A percentile compares a stretch with the other conserved stretches of the same genome.
Conservation (phyloP, 53 echinoderm and acorn worm species). For the Astropecten irregularis region DNA sequence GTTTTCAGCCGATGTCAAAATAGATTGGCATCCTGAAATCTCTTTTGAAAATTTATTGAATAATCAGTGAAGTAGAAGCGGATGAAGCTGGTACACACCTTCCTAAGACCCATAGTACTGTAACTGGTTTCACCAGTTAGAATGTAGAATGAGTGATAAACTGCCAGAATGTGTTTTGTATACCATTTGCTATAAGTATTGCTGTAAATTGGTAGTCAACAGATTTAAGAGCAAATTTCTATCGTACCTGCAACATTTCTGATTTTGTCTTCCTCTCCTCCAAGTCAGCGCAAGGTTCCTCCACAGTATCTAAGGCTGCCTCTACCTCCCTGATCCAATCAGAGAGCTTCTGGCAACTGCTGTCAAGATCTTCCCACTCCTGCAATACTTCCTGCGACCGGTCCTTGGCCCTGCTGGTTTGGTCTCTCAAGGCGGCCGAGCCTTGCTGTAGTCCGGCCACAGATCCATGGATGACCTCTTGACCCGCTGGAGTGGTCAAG, state of each 20-base stretch:
- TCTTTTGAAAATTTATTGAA: no score
- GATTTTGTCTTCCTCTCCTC: not conserved
- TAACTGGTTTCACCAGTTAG: no score
- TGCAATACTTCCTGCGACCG: conserved; percentile 48
- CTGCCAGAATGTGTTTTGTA: no score
- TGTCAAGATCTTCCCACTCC: conserved; percentile 63
- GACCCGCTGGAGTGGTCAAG: conserved; percentile 47
- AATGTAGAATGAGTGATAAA: no score
- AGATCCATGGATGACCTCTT: conserved; percentile 50
- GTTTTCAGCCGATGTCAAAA: no score
- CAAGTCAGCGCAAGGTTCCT: conserved; percentile 39
- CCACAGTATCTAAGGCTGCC: conserved; percentile 31
- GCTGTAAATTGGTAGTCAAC: no score
- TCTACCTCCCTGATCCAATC: conserved; percentile 59
- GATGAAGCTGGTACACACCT: no score
- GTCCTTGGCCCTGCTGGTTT: conserved; percentile 42
- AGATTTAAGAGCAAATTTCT: not conserved
- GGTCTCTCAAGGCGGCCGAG: conserved; percentile 37
- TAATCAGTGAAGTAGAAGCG: no score
- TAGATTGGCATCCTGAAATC: no score
- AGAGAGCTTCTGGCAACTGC: conserved; percentile 11
- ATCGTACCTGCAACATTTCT: conserved; percentile 10
- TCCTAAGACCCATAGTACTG: no score
- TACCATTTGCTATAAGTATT: no score
- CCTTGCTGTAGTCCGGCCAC: conserved; percentile 45